Evolutionary conservation across 2,888 invertebrate genomes (phyloP).

Genomic region (Fabriciana adippe): DNA sequence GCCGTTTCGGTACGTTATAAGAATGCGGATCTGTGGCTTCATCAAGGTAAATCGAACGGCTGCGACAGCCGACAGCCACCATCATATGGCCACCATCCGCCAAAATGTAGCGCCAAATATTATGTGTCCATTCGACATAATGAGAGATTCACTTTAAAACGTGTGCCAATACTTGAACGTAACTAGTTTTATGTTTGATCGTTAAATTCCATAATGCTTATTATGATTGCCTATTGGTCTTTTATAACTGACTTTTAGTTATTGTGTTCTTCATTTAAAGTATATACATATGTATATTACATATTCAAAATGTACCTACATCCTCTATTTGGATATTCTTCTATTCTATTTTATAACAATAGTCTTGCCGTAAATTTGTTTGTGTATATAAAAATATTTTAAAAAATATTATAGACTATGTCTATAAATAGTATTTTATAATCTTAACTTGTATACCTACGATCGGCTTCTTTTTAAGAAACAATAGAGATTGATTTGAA

Average conservation of each 20-base stretch:
- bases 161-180: slow-evolving; percentile 12
- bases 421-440: no score
- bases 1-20: slow-evolving; percentile 65
- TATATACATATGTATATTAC: no score
- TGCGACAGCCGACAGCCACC: slow-evolving; percentile 45
- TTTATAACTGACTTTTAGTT: neutral
- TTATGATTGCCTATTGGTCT: neutral
- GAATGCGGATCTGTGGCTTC: slow-evolving; percentile 78
- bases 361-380: no score
- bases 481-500: no score
- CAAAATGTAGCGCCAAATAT: slow-evolving; percentile 25
- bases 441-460: no score
- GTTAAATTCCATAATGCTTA: slow-evolving; percentile 12
- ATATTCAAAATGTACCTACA: no score
- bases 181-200: slow-evolving; percentile 6
- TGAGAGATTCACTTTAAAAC: slow-evolving; percentile 12
- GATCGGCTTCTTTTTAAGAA: no score
- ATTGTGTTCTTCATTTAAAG: neutral
- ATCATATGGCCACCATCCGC: slow-evolving; percentile 44
- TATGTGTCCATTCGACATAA: slow-evolving; percentile 16
- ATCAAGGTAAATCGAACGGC: slow-evolving; percentile 73
- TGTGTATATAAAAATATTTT: no score
- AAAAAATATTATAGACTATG: no score
- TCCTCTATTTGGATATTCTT: no score
- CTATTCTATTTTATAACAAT: no score